Percentiles rank a stretch among this genome's conserved stretches.
Conservation (phyloP, 2,113 vertebrate genomes). For the Natator depressus region DNA sequence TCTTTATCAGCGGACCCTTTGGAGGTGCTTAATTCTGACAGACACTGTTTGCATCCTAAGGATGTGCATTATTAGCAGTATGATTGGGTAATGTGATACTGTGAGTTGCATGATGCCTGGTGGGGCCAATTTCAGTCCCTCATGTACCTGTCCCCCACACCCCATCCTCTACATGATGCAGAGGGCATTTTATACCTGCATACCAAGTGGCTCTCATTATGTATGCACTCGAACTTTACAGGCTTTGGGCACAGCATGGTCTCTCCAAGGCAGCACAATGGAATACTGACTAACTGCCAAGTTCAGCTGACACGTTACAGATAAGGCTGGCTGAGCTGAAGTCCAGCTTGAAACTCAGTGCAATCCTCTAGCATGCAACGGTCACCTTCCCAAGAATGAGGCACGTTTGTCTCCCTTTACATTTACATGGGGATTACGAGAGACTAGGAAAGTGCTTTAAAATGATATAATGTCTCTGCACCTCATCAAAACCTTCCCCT, state of each 20-base stretch:
- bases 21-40: too few species aligned
- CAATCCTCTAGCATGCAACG: conserved; percentile 7
- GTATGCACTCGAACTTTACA: background rate
- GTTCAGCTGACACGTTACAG: background rate
- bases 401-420: conserved; percentile 69
- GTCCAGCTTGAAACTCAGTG: background rate
- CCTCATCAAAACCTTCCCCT: conserved; percentile 79
- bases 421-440: conserved; percentile 79
- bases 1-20: too few species aligned
- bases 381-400: conserved; percentile 43
- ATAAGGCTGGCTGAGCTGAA: background rate
- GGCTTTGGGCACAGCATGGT: background rate
- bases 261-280: background rate
- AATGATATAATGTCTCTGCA: conserved; percentile 80
- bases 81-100: too few species aligned
- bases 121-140: too few species aligned
- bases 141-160: too few species aligned
- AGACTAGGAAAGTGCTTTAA: conserved; percentile 80
- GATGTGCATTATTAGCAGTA: too few species aligned
- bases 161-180: too few species aligned
- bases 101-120: too few species aligned
- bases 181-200: too few species aligned
- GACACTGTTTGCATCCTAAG: too few species aligned
- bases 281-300: background rate
- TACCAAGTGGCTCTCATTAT: background rate